phyloP scores from a whole-genome alignment of 2,797 vertebrate genomes.

The Xenopus petersii region DNA sequence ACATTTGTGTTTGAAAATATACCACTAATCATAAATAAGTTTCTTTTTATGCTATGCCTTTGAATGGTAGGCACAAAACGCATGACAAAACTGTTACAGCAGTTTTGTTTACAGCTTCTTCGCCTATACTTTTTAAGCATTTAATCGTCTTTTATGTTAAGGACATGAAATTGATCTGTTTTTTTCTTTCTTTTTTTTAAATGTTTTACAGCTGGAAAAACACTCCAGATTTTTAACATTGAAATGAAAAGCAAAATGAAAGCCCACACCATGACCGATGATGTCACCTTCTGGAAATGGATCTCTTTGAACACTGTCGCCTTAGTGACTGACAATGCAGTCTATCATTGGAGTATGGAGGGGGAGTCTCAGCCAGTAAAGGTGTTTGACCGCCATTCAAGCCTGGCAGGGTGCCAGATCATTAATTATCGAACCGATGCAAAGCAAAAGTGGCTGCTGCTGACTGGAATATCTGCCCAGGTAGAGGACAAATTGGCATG shows the following conservation, averaged over 20 bases:
- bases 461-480: conserved; percentile 97
- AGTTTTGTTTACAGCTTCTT: no score
- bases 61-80: no score
- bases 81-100: no score
- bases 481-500: conserved; percentile 58
- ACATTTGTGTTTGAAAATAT: no score
- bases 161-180: no score
- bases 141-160: no score
- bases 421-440: conserved; percentile 98
- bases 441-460: conserved; percentile 95
- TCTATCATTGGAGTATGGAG: conserved; percentile 98
- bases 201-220: conserved; percentile 90
- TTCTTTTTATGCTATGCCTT: no score
- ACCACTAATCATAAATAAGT: no score
- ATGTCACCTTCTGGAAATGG: conserved; percentile 99
- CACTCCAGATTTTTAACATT: conserved; percentile 98
- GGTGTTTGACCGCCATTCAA: conserved; percentile 96
- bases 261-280: conserved; percentile 98
- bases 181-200: background rate
- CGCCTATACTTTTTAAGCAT: no score
- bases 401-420: conserved; percentile 96
- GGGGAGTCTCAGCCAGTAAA: conserved; percentile 96
- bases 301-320: conserved; percentile 97
- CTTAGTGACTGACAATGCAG: conserved; percentile 94
- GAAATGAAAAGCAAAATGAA: conserved; percentile 99